phyloP scores from a whole-genome alignment of 2,888 invertebrate genomes.

The Pristionchus entomophagus region DNA sequence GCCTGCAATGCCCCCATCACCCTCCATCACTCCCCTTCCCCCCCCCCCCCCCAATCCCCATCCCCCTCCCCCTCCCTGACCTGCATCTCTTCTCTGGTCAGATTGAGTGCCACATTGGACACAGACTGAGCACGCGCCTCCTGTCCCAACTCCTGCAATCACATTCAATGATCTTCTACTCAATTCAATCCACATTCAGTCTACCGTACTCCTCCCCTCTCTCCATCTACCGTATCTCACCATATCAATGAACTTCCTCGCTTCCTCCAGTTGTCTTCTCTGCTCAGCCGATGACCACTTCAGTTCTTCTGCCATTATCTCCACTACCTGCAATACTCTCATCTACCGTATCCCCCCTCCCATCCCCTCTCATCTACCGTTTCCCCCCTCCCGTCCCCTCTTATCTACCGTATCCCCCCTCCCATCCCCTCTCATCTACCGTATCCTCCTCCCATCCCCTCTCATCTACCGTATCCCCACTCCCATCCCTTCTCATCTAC shows the following conservation, averaged over 20 bases:
- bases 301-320: conserved; percentile 97
- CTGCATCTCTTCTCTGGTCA: conserved; percentile 83
- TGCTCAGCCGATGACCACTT: conserved; percentile 89
- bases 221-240: too few relatives aligned
- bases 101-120: conserved; percentile 65
- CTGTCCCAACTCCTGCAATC: conserved; percentile 51
- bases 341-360: too few relatives aligned
- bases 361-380: neutral
- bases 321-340: conserved; percentile 81
- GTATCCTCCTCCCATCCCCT: too few relatives aligned
- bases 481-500: too few relatives aligned
- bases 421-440: too few relatives aligned
- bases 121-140: conserved; percentile 65
- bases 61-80: conserved; percentile 80
- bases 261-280: conserved; percentile 80
- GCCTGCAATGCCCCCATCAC: conserved; percentile 79
- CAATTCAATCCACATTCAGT: neutral
- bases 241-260: conserved; percentile 88
- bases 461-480: too few relatives aligned
- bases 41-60: neutral
- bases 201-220: too few relatives aligned
- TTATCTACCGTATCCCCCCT: too few relatives aligned
- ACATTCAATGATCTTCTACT: too few relatives aligned
- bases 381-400: neutral
- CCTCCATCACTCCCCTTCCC: too few relatives aligned